These are phyloP conservation scores for Drepanosiphum platanoidis DNA, from an alignment of 2,888 invertebrate genomes.

Conservation along the genomic window DNA sequence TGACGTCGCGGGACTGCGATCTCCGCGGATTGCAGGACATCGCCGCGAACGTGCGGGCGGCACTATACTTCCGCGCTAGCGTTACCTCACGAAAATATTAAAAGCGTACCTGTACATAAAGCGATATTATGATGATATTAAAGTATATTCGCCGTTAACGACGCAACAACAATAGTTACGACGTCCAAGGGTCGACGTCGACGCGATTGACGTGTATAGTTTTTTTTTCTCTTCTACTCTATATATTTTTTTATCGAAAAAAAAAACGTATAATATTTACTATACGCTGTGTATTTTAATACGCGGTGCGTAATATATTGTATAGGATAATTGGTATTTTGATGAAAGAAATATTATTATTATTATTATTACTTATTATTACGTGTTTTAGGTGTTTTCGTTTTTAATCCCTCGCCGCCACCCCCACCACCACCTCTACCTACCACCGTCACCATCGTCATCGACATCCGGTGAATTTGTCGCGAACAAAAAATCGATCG, in stretches of 20 bases:
- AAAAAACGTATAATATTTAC: slow-evolving; percentile 12
- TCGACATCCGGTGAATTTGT: too few relatives aligned
- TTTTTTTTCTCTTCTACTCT: neutral
- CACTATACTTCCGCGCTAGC: neutral
- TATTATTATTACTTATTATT: too few relatives aligned
- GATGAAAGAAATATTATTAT: neutral
- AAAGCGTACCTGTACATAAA: neutral
- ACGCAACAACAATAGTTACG: neutral
- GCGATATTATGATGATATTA: neutral
- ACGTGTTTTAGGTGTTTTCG: neutral
- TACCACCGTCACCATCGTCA: too few relatives aligned
- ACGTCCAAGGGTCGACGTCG: neutral
- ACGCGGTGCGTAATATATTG: neutral
- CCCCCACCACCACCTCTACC: too few relatives aligned
- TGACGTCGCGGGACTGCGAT: too few relatives aligned
- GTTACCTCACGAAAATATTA: neutral
- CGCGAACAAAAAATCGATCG: too few relatives aligned
- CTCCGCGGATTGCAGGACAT: too few relatives aligned
- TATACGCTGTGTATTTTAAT: neutral
- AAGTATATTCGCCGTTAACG: neutral
- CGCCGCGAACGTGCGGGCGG: too few relatives aligned
- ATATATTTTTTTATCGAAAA: slow-evolving; percentile 41
- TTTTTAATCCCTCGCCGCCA: slow-evolving; percentile 35
- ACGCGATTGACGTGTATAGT: neutral
- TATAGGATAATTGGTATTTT: slow-evolving; percentile 9